Conservation (phyloP, 2,797 vertebrate genomes). For the Bradypodion pumilum region DNA sequence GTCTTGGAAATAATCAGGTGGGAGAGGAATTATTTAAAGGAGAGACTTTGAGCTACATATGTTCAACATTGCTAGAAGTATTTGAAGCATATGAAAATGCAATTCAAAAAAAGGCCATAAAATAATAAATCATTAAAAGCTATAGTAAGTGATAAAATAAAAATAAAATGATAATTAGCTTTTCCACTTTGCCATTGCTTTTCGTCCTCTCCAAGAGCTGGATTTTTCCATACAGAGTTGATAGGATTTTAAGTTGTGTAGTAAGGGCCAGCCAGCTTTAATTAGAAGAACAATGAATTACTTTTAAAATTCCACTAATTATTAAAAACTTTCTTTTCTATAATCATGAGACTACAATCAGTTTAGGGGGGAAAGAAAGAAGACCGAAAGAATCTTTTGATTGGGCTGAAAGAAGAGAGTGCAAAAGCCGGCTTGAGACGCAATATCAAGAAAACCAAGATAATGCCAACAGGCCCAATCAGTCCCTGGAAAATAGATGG, state of each 20-base stretch:
- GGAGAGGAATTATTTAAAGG: conserved; percentile 42
- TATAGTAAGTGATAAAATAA: conserved; percentile 41
- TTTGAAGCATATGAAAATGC: conserved; percentile 35
- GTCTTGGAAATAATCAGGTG: conserved; percentile 18
- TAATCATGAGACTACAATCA: conserved; percentile 61
- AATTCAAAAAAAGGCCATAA: conserved; percentile 39
- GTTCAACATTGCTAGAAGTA: conserved; percentile 37
- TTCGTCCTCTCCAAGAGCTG: conserved; percentile 11
- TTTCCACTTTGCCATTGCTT: neutral
- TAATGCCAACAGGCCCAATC: no score
- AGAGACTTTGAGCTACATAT: conserved; percentile 38
- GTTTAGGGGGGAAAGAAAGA: no score
- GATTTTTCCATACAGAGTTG: conserved; percentile 55
- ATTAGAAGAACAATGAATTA: conserved; percentile 60
- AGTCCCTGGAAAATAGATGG: no score
- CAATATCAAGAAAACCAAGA: no score
- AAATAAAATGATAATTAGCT: neutral
- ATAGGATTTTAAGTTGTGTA: conserved; percentile 62
- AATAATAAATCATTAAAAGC: conserved; percentile 29
- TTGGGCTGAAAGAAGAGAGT: no score
- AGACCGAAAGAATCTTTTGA: no score
- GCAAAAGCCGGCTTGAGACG: no score
- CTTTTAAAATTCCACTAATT: conserved; percentile 67
- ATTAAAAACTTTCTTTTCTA: conserved; percentile 60
- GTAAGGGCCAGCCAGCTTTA: conserved; percentile 55